A percentile compares a stretch with the other conserved stretches of the same genome.
Evolutionary conservation across 1,140 invertebrate genomes (phyloP).

Genomic region (Aphidius gifuensis): DNA sequence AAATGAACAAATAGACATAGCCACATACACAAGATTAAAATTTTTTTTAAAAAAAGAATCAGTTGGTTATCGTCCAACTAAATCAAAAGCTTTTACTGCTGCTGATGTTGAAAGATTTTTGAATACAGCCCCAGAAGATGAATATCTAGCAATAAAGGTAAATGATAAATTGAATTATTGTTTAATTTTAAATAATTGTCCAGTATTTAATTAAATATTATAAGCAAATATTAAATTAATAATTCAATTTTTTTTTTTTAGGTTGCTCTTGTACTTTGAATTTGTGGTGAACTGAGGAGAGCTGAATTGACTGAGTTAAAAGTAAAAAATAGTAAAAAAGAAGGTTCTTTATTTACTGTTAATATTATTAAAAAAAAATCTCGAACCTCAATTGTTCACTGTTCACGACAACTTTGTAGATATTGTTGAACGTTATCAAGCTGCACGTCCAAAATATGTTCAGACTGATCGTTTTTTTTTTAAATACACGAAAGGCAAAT

Average conservation of each 20-base stretch:
- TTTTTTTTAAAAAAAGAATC: slow-evolving; percentile 21
- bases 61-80: slow-evolving; percentile 21
- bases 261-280: slow-evolving; percentile 30
- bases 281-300: slow-evolving; percentile 27
- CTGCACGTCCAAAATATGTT: neutral
- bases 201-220: slow-evolving; percentile 14
- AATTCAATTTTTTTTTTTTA: slow-evolving; percentile 19
- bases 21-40: slow-evolving; percentile 24
- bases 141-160: slow-evolving; percentile 23
- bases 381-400: slow-evolving; percentile 11
- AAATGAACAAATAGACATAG: slow-evolving; percentile 20
- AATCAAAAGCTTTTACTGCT: slow-evolving; percentile 20
- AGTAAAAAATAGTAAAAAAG: slow-evolving; percentile 16
- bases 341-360: slow-evolving; percentile 4
- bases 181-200: slow-evolving; percentile 16
- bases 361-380: slow-evolving; percentile 13
- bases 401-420: slow-evolving; percentile 13
- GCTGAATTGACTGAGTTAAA: slow-evolving; percentile 27
- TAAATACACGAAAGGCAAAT: slow-evolving; percentile 13
- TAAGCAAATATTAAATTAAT: slow-evolving; percentile 2
- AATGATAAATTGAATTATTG: neutral
- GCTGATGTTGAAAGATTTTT: slow-evolving; percentile 21
- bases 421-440: slow-evolving; percentile 8
- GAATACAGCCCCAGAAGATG: slow-evolving; percentile 15
- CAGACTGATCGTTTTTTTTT: slow-evolving; percentile 5